Conservation (phyloP, 2,797 vertebrate species). For the Crocodylus rhombifer region DNA sequence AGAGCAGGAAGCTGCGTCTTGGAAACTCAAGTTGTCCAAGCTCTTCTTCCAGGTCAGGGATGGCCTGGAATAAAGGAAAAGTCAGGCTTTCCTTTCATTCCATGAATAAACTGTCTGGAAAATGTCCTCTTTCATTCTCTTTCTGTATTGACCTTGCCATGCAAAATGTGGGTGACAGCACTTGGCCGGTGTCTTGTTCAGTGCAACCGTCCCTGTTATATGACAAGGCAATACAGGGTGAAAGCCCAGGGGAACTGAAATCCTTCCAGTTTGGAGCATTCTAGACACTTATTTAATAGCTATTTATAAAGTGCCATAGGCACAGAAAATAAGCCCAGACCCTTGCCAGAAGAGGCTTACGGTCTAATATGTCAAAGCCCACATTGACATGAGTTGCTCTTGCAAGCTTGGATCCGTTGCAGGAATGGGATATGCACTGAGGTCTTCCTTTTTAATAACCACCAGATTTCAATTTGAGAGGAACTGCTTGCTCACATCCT, state of each 20-base stretch:
- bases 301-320: not conserved
- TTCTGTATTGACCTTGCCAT: not conserved
- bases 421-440: not conserved
- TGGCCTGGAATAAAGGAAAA: too few species aligned
- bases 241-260: not conserved
- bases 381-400: not conserved
- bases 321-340: not conserved
- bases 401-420: not conserved
- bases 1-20: not conserved
- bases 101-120: not conserved
- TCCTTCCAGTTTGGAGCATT: not conserved
- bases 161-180: not conserved
- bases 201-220: too few species aligned
- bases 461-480: not conserved
- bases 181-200: not conserved
- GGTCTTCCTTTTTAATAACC: not conserved
- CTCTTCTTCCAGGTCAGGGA: not conserved
- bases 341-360: not conserved
- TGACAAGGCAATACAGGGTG: not conserved
- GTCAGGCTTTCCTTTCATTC: not conserved
- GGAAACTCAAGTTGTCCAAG: not conserved
- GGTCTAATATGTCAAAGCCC: not conserved
- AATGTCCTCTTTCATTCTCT: not conserved
- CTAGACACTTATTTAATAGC: not conserved
- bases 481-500: not conserved